Conservation (phyloP, 2,113 vertebrate species). For the Petrocephalus zakoni region DNA sequence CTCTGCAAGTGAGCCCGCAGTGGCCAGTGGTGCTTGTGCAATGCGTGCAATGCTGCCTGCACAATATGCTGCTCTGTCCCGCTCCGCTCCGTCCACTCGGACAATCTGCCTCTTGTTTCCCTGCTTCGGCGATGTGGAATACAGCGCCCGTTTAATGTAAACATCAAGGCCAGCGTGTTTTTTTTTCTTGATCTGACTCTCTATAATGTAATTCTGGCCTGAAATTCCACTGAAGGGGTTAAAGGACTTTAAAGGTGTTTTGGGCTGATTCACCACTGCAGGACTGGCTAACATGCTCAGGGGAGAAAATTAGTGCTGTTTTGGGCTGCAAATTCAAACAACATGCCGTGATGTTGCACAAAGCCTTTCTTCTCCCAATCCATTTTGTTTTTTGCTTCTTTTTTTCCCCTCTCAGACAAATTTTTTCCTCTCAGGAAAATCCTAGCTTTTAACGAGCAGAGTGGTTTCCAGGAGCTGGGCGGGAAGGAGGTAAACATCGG, state of each 20-base stretch:
- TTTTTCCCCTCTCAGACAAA: background rate
- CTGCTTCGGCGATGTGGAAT: background rate
- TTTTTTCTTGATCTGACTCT: background rate
- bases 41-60: background rate
- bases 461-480: background rate
- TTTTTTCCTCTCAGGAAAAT: background rate
- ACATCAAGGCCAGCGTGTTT: background rate
- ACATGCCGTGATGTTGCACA: background rate
- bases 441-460: background rate
- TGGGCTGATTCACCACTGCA: background rate
- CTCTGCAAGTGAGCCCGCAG: background rate
- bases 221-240: background rate
- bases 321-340: background rate
- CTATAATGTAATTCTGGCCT: background rate
- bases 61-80: constrained; percentile 12
- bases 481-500: background rate
- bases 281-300: background rate
- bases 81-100: background rate
- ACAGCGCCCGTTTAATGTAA: constrained; percentile 17
- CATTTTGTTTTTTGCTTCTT: background rate
- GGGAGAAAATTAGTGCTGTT: background rate
- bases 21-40: background rate
- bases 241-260: background rate
- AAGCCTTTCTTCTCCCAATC: background rate
- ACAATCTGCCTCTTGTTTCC: constrained; percentile 9